Percentiles rank a stretch among this genome's conserved stretches.
Evolutionary conservation across 1,140 invertebrate genomes (phyloP).

Genomic region (Calosoma granatense): DNA sequence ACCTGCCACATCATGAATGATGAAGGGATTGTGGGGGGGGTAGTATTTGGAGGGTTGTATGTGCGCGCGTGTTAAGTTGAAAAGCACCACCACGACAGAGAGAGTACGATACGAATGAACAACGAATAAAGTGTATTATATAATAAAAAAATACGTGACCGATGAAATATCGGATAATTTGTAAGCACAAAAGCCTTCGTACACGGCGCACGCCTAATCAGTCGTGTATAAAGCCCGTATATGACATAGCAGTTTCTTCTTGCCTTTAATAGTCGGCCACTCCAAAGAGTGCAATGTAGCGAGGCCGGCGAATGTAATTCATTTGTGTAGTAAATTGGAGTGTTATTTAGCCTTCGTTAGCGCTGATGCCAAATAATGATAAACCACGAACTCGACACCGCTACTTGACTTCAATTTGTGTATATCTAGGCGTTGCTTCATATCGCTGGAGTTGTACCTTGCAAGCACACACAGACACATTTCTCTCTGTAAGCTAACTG

Average conservation of each 20-base stretch:
- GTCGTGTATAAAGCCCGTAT: not conserved
- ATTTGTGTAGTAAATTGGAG: not conserved
- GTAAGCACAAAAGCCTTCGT: not conserved
- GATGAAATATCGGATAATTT: not conserved
- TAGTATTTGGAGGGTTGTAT: too few species aligned
- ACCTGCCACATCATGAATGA: too few species aligned
- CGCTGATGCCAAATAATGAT: not conserved
- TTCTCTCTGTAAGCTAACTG: too few species aligned
- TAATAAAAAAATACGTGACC: not conserved
- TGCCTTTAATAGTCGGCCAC: not conserved
- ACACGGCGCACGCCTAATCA: not conserved
- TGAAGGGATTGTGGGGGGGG: too few species aligned
- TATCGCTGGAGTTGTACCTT: too few species aligned
- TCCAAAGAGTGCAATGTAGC: not conserved
- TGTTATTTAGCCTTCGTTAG: not conserved
- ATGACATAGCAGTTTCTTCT: not conserved
- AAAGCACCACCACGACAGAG: too few species aligned
- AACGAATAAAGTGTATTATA: too few species aligned
- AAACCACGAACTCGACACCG: not conserved
- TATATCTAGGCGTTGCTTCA: too few species aligned
- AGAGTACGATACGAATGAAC: too few species aligned
- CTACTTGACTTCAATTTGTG: too few species aligned
- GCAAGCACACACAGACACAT: too few species aligned
- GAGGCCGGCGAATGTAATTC: not conserved
- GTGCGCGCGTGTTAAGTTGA: too few species aligned